Evolutionary conservation across 2,113 vertebrate genomes (phyloP), one percentile per base, ranked within the genome.

Genomic region (Tachysurus fulvidraco): DNA sequence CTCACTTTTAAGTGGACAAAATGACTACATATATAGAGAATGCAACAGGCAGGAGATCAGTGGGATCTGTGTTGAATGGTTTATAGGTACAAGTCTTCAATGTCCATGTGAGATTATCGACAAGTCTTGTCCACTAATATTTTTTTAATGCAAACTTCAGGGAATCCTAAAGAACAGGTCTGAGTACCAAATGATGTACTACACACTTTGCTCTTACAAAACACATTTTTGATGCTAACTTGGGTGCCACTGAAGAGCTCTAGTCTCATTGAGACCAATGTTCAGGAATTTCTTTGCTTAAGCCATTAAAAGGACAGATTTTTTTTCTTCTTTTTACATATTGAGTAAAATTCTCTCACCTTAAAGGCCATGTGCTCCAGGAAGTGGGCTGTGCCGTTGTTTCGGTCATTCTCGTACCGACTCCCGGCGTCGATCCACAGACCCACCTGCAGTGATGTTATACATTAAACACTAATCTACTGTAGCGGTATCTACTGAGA

Each of bases 331-430:
- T 2, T 83, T 62, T 65, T 41, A 13, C 14, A 69, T 4, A 13
- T 13, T 10, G 3, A 11, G 6, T 17, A 25, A 50, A 10, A 23
- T 52, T 65, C 23, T 90, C 93, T 94, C 91, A 95, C 98, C 96
- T 99, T 99, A 92, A 99, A 99, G 17, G 98, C 98, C 98, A 99
- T 99, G 85, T 99, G 98, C 89, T 99, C 98, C 93, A 99, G 93
- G 86, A 99, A 99, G 90, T 99, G 98, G 81, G 98, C 98, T 0
- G 98, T 99, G 82, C 98, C 98, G 19, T 99, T 99, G 91, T 99
- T 99, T 89, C 95, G 96, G 91, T 98, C 95, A 69, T 99, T 98
- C 93, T 99, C 98, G 81, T 99, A 99, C 21, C 98, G 96, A 92
- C 98, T 99, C 88, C 98, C 98, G 23, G 98, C 98, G 82, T 99